Evolutionary conservation across 2,888 invertebrate species (phyloP).

Genomic region (Hecatera dysodea): DNA sequence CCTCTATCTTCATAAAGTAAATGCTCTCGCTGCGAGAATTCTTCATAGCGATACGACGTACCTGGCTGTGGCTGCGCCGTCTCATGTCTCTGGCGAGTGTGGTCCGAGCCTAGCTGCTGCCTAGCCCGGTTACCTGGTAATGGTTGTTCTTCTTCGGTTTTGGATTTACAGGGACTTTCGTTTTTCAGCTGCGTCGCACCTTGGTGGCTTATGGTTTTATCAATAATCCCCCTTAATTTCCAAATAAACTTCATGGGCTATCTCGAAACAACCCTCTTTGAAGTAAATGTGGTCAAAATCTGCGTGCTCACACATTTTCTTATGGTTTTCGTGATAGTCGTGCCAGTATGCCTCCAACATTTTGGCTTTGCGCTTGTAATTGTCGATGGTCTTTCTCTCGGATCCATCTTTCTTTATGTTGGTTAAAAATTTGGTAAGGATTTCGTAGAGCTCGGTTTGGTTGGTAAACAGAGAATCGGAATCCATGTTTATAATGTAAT

Average conservation of each 20-base stretch:
- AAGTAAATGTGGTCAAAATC: conserved; percentile 8
- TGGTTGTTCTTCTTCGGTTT: background rate
- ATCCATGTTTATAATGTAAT: background rate
- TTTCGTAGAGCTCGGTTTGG: conserved; percentile 14
- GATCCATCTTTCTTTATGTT: conserved; percentile 9
- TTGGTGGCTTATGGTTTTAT: background rate
- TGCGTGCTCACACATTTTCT: background rate
- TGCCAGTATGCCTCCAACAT: conserved; percentile 13
- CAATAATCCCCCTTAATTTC: background rate
- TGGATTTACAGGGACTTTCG: background rate
- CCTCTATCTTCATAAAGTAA: background rate
- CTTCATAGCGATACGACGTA: conserved; percentile 1
- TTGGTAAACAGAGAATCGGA: conserved; percentile 12
- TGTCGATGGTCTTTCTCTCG: background rate
- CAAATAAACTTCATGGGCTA: conserved; percentile 5
- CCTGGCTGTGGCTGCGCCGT: background rate
- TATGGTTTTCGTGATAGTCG: background rate
- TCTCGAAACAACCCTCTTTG: conserved; percentile 13
- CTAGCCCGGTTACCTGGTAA: background rate
- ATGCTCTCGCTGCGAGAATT: background rate
- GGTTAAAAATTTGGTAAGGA: background rate
- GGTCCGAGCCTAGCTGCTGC: background rate
- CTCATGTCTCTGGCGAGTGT: background rate
- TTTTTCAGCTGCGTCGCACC: background rate
- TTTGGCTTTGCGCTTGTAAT: background rate